Conservation (phyloP, 2,888 invertebrate genomes). For the Apodemia hepburni region DNA sequence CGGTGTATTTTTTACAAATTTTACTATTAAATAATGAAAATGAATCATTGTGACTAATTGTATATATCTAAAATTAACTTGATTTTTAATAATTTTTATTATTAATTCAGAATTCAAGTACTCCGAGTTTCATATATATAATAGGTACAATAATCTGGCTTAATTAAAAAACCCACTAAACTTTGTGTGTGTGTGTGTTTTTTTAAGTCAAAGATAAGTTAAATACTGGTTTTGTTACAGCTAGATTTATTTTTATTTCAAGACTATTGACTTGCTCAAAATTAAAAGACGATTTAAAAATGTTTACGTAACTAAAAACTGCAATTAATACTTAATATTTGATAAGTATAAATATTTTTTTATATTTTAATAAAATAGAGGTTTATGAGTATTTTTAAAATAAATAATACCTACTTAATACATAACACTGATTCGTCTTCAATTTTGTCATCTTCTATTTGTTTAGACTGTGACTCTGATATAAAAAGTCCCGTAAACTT, state of each 20-base stretch:
- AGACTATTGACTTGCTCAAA: conserved; percentile 54
- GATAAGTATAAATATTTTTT: conserved; percentile 24
- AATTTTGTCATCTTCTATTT: not conserved
- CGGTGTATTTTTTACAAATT: no score
- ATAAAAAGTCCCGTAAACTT: not conserved
- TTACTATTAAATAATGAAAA: no score
- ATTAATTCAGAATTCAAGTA: no score
- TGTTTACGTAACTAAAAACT: conserved; percentile 26
- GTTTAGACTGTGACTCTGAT: not conserved
- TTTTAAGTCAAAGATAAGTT: not conserved
- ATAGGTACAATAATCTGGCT: no score
- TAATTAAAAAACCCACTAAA: no score
- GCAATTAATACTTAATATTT: conserved; percentile 11
- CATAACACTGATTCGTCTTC: not conserved
- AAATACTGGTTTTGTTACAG: conserved; percentile 5
- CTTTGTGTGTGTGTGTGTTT: no score
- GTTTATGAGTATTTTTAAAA: not conserved
- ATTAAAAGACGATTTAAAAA: conserved; percentile 34
- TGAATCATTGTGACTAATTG: no score
- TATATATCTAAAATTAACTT: no score
- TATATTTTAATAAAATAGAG: conserved; percentile 11
- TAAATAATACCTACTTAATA: not conserved
- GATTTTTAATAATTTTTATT: no score
- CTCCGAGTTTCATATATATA: no score
- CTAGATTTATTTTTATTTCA: conserved; percentile 17